Percentiles rank a stretch among this genome's conserved stretches.
Conservation (phyloP, 2,888 invertebrate genomes). For the Cryptus viduatorius region DNA sequence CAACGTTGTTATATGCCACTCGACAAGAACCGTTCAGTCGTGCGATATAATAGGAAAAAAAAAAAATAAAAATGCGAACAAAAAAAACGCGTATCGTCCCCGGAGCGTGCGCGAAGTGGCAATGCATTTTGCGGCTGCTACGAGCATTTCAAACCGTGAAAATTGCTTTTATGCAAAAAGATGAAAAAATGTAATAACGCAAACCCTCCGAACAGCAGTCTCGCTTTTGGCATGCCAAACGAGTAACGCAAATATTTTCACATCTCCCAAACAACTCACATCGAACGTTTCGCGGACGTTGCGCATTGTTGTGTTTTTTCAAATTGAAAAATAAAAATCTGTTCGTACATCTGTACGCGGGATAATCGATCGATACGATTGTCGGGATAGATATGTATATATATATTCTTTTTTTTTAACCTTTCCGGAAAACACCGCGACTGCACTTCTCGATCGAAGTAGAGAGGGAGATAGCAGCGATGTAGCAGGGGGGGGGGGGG, state of each 20-base stretch:
- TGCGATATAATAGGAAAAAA: background rate
- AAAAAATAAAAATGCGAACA: background rate
- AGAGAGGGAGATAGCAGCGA: background rate
- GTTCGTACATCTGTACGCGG: background rate
- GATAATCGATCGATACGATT: conserved; percentile 44
- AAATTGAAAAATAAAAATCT: conserved; percentile 11
- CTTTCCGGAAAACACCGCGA: conserved; percentile 59
- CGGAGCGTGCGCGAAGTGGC: background rate
- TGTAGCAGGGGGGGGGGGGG: background rate
- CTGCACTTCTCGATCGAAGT: background rate
- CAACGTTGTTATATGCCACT: background rate
- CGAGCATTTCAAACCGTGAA: background rate
- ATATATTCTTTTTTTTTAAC: conserved; percentile 13
- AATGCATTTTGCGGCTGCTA: background rate
- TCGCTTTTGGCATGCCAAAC: background rate
- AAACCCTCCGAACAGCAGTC: background rate
- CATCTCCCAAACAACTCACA: background rate
- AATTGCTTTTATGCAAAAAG: background rate
- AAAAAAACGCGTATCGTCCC: background rate
- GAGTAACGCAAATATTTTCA: background rate
- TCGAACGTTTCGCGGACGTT: background rate
- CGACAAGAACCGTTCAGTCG: background rate
- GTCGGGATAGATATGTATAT: conserved; percentile 1
- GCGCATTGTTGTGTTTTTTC: background rate
- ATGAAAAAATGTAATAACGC: background rate